Evolutionary conservation across 2,888 invertebrate species (phyloP).

Genomic region (Sabellastarte sp.): DNA sequence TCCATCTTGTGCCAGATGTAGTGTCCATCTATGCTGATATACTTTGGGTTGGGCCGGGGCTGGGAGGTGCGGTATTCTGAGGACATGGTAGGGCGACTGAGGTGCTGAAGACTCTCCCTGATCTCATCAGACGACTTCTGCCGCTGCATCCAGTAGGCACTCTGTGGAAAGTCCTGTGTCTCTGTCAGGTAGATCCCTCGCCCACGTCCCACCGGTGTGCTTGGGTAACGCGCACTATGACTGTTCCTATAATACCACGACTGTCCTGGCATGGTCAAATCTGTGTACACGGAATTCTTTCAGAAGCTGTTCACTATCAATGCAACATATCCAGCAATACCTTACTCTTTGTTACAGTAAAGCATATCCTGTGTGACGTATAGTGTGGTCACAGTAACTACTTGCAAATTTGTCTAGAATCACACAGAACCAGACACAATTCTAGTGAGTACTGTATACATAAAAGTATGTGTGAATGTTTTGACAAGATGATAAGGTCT

Average conservation of each 20-base stretch:
- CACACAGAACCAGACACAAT: no score
- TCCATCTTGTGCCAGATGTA: constrained; percentile 11
- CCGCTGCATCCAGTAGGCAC: background rate
- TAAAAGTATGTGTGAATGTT: no score
- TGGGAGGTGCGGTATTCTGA: background rate
- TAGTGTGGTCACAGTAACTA: no score
- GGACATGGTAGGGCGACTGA: constrained; percentile 8
- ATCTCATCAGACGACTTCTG: background rate
- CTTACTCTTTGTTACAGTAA: no score
- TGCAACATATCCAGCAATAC: no score
- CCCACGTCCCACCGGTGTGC: background rate
- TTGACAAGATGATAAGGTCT: no score
- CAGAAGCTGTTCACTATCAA: no score
- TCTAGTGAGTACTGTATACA: no score
- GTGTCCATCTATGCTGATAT: constrained; percentile 5
- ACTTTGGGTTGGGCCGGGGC: constrained; percentile 1
- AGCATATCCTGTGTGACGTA: no score
- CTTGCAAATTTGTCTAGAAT: no score
- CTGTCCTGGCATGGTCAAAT: background rate
- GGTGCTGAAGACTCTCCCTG: background rate
- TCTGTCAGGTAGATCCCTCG: background rate
- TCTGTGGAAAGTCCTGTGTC: background rate
- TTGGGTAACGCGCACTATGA: constrained; percentile 4
- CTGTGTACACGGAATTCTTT: no score
- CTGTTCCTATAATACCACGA: constrained; percentile 4